Conservation (phyloP, 2,888 invertebrate genomes). For the Apomyelois bistriatella region DNA sequence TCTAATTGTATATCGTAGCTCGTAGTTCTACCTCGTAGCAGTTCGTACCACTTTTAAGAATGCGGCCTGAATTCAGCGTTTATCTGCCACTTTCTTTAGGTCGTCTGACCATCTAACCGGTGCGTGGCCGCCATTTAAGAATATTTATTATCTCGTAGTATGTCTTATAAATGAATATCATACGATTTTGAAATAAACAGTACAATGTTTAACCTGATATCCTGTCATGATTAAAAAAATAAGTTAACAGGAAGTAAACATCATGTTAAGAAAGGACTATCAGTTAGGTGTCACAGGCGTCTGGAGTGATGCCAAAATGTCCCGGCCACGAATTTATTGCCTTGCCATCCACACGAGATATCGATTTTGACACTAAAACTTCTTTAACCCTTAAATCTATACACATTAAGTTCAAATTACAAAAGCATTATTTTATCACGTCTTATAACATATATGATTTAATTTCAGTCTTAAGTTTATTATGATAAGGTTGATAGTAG, state of each 20-base stretch:
- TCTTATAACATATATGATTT: neutral
- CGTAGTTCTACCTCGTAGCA: too few species aligned
- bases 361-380: neutral
- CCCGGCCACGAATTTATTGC: constrained; percentile 8
- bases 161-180: too few species aligned
- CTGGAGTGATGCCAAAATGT: constrained; percentile 11
- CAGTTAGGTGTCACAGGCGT: constrained; percentile 8
- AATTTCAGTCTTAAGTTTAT: too few species aligned
- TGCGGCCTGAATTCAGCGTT: too few species aligned
- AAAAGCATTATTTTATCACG: neutral
- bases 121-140: too few species aligned
- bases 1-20: too few species aligned
- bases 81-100: too few species aligned
- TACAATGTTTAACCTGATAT: too few species aligned
- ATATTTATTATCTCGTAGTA: too few species aligned
- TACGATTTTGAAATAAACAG: too few species aligned
- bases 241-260: neutral
- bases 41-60: too few species aligned
- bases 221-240: neutral
- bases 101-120: too few species aligned
- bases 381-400: neutral
- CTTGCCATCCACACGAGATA: neutral
- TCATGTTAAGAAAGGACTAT: neutral
- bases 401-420: neutral
- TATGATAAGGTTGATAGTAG: neutral